Evolutionary conservation across 2,797 vertebrate species (phyloP).

Genomic region (Urophycis tenuis): DNA sequence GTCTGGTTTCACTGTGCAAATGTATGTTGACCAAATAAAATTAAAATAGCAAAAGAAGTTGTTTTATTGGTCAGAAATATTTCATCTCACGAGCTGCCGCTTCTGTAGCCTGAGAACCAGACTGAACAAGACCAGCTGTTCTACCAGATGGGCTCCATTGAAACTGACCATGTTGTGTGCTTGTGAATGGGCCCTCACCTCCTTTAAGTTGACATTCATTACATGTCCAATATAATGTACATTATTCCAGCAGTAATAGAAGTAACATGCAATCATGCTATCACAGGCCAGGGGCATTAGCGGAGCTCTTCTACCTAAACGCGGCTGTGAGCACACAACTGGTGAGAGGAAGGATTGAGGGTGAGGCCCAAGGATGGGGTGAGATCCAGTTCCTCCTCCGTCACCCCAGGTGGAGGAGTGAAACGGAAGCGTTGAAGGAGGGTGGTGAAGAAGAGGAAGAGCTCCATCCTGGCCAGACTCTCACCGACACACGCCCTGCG

Average conservation of each 20-base stretch:
- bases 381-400: background rate
- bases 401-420: background rate
- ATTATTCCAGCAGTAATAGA: background rate
- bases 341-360: background rate
- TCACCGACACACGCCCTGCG: conserved; percentile 23
- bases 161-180: too few species aligned
- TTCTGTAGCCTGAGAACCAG: too few species aligned
- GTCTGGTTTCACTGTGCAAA: too few species aligned
- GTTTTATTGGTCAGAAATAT: too few species aligned
- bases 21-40: too few species aligned
- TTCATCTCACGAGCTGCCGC: too few species aligned
- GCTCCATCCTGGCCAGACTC: conserved; percentile 10
- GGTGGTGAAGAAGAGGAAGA: conserved; percentile 31
- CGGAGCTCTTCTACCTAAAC: background rate
- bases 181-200: too few species aligned
- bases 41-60: too few species aligned
- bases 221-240: background rate
- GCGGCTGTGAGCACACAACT: background rate
- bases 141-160: too few species aligned
- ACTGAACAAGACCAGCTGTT: too few species aligned
- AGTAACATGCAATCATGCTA: too few species aligned
- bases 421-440: conserved; percentile 36
- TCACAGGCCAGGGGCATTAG: background rate
- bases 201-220: background rate
- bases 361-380: background rate